Evolutionary conservation across 1,140 invertebrate genomes (phyloP), one percentile per base, ranked within the genome.

Genomic region (Dryas iulia): DNA sequence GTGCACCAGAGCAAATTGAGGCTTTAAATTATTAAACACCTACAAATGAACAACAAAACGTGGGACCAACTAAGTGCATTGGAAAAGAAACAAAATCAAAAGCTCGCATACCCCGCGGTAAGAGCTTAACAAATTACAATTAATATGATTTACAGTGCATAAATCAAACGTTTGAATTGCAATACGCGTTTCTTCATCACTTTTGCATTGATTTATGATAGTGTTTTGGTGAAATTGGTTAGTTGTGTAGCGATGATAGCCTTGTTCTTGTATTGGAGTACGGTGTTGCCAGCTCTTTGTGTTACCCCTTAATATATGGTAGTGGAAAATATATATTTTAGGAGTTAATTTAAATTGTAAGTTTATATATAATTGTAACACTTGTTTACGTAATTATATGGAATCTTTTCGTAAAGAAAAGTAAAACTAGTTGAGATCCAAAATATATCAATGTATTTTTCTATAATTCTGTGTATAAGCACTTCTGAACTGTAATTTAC

Each of bases 141-240:
- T 84, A 86, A 81, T 60, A 77, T 84, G 83, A 86, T 86, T 86
- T 84, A 86, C 81, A 69, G 69, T 65, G 66, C 72, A 81, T 83
- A 86, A 84, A 82, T 83, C 81, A 78, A 60, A 74, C 31, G 70
- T 74, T 72, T 30, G 39, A 35, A 56, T 67, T 66, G 65, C 65
- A 66, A 67, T 59, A 28, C 57, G 56, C 39, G 25, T 66, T 47
- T 47, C 39, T 47, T 66, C 65, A 52, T 59, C 65, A 66, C 57
- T 35, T 56, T 66, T 24, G 35, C 11, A 33, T 39, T 66, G 24
- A 66, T 66, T 59, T 58, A 53, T 66, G 24, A 28, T 47, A 54
- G 47, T 23, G 14, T 59, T 54, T 59, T 31, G 12, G 53, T 12
- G 24, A 56, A 52, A 47, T 47, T 47, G 14, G 14, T 10, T 18